Base-by-base conservation (phyloP, 2,113 vertebrate species). In the Penelope pileata region DNA sequence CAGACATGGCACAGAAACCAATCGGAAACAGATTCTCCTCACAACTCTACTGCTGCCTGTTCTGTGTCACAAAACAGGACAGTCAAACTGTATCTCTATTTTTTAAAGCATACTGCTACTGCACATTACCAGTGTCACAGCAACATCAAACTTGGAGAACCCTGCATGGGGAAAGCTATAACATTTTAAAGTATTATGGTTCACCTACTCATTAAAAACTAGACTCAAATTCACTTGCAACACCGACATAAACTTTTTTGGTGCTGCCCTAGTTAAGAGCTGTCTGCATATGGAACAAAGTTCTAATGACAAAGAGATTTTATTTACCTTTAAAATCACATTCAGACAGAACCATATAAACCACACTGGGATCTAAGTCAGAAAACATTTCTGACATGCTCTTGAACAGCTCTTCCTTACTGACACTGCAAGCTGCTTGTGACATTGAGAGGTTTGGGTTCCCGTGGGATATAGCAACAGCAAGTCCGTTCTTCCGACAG, bases 261-360 rank as follows among this genome's bases (percentile, higher is more conserved):
- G 45, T 66, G 78, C 32, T 6, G 0, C 53, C 58, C 53, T 69
- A 50, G 13, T 73, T 80, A 85, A 90, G 29, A 88, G 51, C 27
- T 29, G 59, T 56, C 42, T 88, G 74, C 2, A 9, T 68, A 75
- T 14, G 60, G 74, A 95, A 97, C 53, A 64, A 70, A 97, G 95
- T 73, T 78, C 18, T 76, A 94, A 83, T 48, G 83, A n/a, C 63
- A 97, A 85, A 32, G 47, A 34, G 13, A 12, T 30, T 60, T 85
- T 94, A 94, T 91, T 98, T 98, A 99, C 99, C 99, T 99, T 98
- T 99, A 95, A 99, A 99, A 94, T 99, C 99, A 94, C 98, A 99
- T 97, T 99, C 99, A 88, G 98, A 98, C 58, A 99, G 98, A 96
- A 99, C 98, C 96, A 99, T 99, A 97, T 99, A 98, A 54, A 99